Conservation (phyloP, 1,140 invertebrate species). For the Caenorhabditis inopinata region DNA sequence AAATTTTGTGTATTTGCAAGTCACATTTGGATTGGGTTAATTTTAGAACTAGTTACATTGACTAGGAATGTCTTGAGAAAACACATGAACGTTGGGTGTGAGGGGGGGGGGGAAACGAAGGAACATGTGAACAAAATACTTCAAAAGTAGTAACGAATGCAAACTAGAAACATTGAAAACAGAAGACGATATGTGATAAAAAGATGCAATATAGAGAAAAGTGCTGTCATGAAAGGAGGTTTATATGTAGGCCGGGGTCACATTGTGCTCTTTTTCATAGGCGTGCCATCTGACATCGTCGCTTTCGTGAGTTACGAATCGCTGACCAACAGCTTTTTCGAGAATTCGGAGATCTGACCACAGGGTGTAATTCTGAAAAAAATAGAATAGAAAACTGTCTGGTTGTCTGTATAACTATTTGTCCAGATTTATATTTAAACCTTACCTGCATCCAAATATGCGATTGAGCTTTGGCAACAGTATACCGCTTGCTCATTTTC, state of each 20-base stretch:
- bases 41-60: not conserved
- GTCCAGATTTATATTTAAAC: too few relatives aligned
- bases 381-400: not conserved
- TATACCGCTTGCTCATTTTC: constrained; percentile 92
- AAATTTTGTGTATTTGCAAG: not conserved
- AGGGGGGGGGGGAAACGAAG: not conserved
- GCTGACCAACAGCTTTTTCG: constrained; percentile 78
- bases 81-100: too few relatives aligned
- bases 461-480: constrained; percentile 90
- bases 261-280: constrained; percentile 68
- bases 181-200: not conserved
- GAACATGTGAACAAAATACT: not conserved
- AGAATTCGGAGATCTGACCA: constrained; percentile 89
- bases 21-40: too few relatives aligned
- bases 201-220: not conserved
- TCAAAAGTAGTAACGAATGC: not conserved
- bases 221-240: too few relatives aligned
- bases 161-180: not conserved
- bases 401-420: too few relatives aligned
- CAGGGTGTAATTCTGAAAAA: constrained; percentile 82
- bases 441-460: constrained; percentile 88
- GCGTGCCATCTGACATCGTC: constrained; percentile 87
- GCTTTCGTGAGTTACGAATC: constrained; percentile 92
- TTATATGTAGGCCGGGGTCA: constrained; percentile 58
- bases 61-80: not conserved